Base-by-base conservation (phyloP, 2,113 vertebrate genomes). In the Perca schrenkii region DNA sequence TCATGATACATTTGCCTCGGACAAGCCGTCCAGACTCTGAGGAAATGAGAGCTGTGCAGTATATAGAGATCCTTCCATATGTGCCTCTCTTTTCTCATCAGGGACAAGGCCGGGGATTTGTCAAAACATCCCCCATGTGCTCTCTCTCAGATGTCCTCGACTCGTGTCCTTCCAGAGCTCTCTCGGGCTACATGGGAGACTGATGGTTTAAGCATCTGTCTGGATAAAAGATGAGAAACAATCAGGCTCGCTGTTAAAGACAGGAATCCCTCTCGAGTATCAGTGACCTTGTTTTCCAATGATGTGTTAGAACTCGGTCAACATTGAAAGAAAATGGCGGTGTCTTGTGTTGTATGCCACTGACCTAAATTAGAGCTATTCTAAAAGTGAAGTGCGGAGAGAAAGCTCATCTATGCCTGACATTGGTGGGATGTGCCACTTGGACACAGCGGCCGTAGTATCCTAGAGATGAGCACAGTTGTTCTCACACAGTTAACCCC, bases 121-220 rank as follows among this genome's bases (percentile, higher is more conserved):
- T 84, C 86, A 79, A 89, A 91, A 88, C 79, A 90, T 82, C 64
- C 60, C 60, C 83, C 54, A 54, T 87, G 81, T 68, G 68, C 63
- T 74, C 73, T 82, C 86, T 74, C 88, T 89, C 76, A 53, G 80
- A 87, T 91, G 87, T 91, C 87, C 81, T 87, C 74, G 61, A 86
- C 87, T 91, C 67, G 69, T 77, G 86, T 86, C 82, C 86, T 81
- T 83, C 74, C 61, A 69, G 88, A 87, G 43, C 63, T 74, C 34
- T 88, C 56, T 63, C 58, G 52, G 52, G 74, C 69, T 79, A 77
- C 2, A 43, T 67, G 60, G 31, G 69, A 92, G 70, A 46, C 76
- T 87, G 89, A 92, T 92, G 83, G 87, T 80, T 90, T 73, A 75
- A 91, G 88, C 89, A 89, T 94, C 88, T 88, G 84, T 80, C 86